These are phyloP conservation scores for Bombylius major DNA, from an alignment of 2,888 invertebrate genomes.

Conservation along the genomic window DNA sequence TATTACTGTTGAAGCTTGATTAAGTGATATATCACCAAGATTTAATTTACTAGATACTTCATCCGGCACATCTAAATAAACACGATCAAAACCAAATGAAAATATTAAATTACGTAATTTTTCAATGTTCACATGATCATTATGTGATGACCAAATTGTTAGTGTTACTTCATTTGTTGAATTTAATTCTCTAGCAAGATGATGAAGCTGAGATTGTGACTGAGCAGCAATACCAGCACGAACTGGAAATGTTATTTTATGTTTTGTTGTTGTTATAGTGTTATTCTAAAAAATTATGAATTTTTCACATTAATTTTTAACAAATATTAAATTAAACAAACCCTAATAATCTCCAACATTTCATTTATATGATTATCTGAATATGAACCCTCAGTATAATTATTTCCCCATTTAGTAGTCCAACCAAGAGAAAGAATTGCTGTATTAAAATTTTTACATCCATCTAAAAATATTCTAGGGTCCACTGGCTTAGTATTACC, in stretches of 20 bases:
- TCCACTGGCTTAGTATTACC: constrained; percentile 47
- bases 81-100: constrained; percentile 49
- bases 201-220: constrained; percentile 47
- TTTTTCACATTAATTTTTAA: background rate
- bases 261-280: constrained; percentile 37
- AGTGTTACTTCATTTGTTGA: constrained; percentile 41
- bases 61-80: constrained; percentile 67
- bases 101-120: constrained; percentile 53
- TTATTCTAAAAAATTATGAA: constrained; percentile 15
- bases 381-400: constrained; percentile 45
- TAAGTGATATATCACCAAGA: background rate
- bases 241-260: constrained; percentile 69
- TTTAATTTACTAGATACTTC: constrained; percentile 42
- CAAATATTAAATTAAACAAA: constrained; percentile 12
- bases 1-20: constrained; percentile 13
- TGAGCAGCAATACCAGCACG: constrained; percentile 56
- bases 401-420: constrained; percentile 57
- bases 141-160: constrained; percentile 64
- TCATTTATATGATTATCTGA: constrained; percentile 48
- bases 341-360: constrained; percentile 51
- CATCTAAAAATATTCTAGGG: constrained; percentile 47
- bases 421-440: constrained; percentile 70
- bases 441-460: constrained; percentile 45
- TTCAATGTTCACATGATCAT: constrained; percentile 53
- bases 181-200: constrained; percentile 41